Evolutionary conservation across 2,888 invertebrate genomes (phyloP).

Genomic region (Lasioglossum pauxillum): DNA sequence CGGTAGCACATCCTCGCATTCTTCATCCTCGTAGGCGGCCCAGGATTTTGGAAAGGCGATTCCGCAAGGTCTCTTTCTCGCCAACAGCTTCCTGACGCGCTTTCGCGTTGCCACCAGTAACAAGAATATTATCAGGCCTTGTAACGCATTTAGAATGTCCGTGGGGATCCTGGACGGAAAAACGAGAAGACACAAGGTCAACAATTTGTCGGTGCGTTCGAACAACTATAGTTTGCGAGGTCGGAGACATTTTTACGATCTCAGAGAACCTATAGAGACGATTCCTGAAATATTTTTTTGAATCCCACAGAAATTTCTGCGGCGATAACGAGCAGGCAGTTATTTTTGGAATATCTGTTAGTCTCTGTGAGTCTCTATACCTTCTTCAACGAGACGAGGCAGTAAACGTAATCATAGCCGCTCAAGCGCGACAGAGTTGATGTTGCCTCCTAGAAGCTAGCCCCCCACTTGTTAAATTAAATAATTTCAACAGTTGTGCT

Average conservation of each 20-base stretch:
- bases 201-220: not conserved
- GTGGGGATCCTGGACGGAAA: slow-evolving; percentile 79
- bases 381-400: too few species aligned
- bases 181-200: not conserved
- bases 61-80: slow-evolving; percentile 79
- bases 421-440: too few species aligned
- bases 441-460: too few species aligned
- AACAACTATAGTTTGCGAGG: not conserved
- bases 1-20: slow-evolving; percentile 72
- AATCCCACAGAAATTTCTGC: too few species aligned
- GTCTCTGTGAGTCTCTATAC: too few species aligned
- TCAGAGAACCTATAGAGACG: not conserved
- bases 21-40: slow-evolving; percentile 81
- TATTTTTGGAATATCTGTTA: too few species aligned
- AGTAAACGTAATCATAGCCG: too few species aligned
- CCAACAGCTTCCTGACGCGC: slow-evolving; percentile 85
- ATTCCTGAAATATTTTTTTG: too few species aligned
- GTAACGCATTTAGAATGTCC: slow-evolving; percentile 83
- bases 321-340: too few species aligned
- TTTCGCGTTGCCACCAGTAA: slow-evolving; percentile 84
- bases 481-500: too few species aligned
- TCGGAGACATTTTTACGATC: not conserved
- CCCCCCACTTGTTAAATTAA: too few species aligned
- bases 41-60: slow-evolving; percentile 82
- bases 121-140: slow-evolving; percentile 84